A percentile compares a stretch with the other conserved stretches of the same genome.
These are phyloP conservation scores for Crepidodera aurea DNA, from an alignment of 2,888 invertebrate species.

Conservation along the genomic window DNA sequence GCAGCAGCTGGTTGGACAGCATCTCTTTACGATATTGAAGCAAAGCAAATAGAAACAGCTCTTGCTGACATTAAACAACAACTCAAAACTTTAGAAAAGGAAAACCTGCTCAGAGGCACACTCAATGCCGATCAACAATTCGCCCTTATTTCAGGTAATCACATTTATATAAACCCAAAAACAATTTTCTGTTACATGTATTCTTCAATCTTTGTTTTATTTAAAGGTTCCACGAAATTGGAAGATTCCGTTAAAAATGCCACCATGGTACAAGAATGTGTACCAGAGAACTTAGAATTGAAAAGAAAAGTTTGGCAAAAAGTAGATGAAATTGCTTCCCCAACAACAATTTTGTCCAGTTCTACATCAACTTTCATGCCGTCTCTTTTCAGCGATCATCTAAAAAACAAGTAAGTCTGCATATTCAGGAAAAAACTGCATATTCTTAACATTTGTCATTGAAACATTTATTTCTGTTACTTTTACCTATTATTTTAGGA, in stretches of 20 bases:
- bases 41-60: conserved; percentile 77
- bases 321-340: conserved; percentile 79
- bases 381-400: conserved; percentile 81
- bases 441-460: too few species aligned
- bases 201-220: too few species aligned
- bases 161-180: too few species aligned
- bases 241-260: conserved; percentile 78
- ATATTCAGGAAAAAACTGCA: too few species aligned
- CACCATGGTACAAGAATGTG: conserved; percentile 89
- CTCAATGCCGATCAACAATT: conserved; percentile 79
- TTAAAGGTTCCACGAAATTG: conserved; percentile 71
- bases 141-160: conserved; percentile 75
- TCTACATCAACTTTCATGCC: conserved; percentile 94
- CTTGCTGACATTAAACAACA: conserved; percentile 78
- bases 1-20: conserved; percentile 92
- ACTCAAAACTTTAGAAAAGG: conserved; percentile 73
- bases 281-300: conserved; percentile 87
- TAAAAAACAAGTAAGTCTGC: conserved; percentile 71
- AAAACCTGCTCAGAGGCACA: conserved; percentile 78
- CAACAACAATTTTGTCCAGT: conserved; percentile 84
- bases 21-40: conserved; percentile 82
- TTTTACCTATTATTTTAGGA: too few species aligned
- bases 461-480: too few species aligned
- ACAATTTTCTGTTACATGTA: too few species aligned
- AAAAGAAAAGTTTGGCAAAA: conserved; percentile 82